A percentile compares a stretch with the other conserved stretches of the same genome.
phyloP scores from a whole-genome alignment of 2,888 invertebrate genomes.

The Tigriopus californicus region DNA sequence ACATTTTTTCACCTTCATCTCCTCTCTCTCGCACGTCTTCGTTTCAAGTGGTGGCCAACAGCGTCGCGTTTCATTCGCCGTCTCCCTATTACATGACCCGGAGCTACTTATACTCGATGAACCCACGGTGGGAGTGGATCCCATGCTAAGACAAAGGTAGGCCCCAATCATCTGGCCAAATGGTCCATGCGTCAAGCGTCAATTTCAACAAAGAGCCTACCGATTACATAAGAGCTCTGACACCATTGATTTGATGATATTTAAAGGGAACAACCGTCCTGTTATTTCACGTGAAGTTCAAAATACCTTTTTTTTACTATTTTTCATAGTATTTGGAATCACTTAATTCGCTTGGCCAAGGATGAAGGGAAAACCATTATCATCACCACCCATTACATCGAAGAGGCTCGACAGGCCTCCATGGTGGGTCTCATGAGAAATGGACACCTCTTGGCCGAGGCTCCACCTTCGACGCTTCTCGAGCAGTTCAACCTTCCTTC shows the following conservation, averaged over 20 bases:
- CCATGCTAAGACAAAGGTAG: slow-evolving; percentile 53
- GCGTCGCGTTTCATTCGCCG: slow-evolving; percentile 73
- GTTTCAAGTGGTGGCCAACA: slow-evolving; percentile 62
- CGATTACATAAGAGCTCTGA: background rate
- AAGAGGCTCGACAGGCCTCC: slow-evolving; percentile 78
- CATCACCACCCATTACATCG: slow-evolving; percentile 87
- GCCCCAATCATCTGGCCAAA: slow-evolving; percentile 27
- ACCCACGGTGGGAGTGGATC: slow-evolving; percentile 83
- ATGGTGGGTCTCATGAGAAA: slow-evolving; percentile 82
- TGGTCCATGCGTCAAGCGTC: background rate
- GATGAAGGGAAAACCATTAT: slow-evolving; percentile 80
- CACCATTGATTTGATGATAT: slow-evolving; percentile 26
- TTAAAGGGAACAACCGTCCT: too few relatives aligned
- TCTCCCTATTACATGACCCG: slow-evolving; percentile 78
- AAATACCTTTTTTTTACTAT: too few relatives aligned
- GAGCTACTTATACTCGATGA: slow-evolving; percentile 77
- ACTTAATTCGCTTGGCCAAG: slow-evolving; percentile 71
- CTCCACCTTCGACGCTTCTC: slow-evolving; percentile 56
- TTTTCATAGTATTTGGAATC: slow-evolving; percentile 59
- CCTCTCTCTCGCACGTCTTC: too few relatives aligned
- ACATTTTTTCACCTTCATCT: slow-evolving; percentile 20
- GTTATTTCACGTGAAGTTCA: too few relatives aligned
- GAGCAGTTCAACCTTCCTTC: slow-evolving; percentile 63
- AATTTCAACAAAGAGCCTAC: background rate
- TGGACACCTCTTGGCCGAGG: slow-evolving; percentile 72